Base-by-base conservation (phyloP, 1,140 invertebrate genomes). In the Euschistus heros region DNA sequence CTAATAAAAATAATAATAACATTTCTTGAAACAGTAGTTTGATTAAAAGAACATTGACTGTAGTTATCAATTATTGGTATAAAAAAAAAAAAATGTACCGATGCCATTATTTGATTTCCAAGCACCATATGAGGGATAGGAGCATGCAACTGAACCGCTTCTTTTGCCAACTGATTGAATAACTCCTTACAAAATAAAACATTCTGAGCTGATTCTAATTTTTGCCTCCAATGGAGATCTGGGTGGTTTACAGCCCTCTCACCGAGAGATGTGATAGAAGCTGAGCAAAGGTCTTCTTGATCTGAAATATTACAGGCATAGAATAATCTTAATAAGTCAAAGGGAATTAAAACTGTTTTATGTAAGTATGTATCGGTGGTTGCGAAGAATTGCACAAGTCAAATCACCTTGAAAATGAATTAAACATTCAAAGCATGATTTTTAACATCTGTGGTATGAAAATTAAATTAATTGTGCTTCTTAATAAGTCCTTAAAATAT, bases 131-230 rank as follows among this genome's bases (percentile, higher is more conserved):
- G 94, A 10, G 94, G 94, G 73, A 97, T 94, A 0, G 89, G 86
- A 3, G 91, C 87, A 72, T 94, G 89, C 2, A 95, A 75, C 71
- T 96, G 90, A 5, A 97, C 93, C 0, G 95, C 94, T 76, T 98
- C 94, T 67, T 91, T 86, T 0, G 94, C 94, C 37, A 98, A 77
- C 73, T 97, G 90, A 67, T 91, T 90, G 74, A 98, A 97, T 2
- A 98, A 75, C 77, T 98, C 95, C 79, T 97, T 97, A 75, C 94
- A 98, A 77, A 97, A 98, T 4, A 97, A 76, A 33, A 97, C 94
- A 78, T 97, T 98, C 73, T 98, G 95, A 0, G 94, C 94, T 2
- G 90, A 89, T 76, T 98, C 94, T 8, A 98, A 76, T 73, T 93
- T 93, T 70, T 92, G 89, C 71, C 97, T 92, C 95, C 94, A 98